Conservation (phyloP, 2,797 vertebrate species). For the Coregonus ussuriensis region DNA sequence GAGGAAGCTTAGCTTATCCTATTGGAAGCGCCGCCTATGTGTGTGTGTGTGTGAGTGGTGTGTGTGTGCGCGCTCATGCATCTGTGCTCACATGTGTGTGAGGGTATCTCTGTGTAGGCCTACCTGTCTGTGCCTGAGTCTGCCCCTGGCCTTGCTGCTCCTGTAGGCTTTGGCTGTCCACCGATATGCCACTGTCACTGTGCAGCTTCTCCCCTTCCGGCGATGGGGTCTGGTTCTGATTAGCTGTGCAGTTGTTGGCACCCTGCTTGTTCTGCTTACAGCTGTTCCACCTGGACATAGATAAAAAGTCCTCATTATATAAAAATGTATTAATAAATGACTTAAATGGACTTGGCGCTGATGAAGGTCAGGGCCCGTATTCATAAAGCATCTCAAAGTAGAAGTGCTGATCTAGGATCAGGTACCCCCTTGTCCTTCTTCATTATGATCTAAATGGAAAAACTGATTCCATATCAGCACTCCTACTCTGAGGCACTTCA, state of each 20-base stretch:
- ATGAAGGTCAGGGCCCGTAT: neutral
- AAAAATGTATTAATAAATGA: neutral
- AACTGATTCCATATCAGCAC: neutral
- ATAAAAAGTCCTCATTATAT: neutral
- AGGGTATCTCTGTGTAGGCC: constrained; percentile 26
- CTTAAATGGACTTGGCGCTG: neutral
- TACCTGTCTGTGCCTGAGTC: constrained; percentile 78
- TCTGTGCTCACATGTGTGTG: constrained; percentile 14
- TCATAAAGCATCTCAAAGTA: neutral
- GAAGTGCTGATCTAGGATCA: too few species aligned
- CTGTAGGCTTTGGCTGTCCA: constrained; percentile 93
- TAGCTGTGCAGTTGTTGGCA: constrained; percentile 85
- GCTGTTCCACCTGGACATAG: constrained; percentile 88
- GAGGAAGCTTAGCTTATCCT: too few species aligned
- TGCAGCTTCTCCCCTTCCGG: constrained; percentile 96
- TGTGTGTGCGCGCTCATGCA: constrained; percentile 3
- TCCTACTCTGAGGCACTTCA: neutral
- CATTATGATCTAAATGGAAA: too few species aligned
- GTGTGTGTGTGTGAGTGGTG: neutral
- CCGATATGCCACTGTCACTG: constrained; percentile 97
- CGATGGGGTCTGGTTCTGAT: constrained; percentile 88
- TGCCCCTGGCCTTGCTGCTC: constrained; percentile 84
- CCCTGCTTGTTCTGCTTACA: constrained; percentile 97
- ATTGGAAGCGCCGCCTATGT: neutral
- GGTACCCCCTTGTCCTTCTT: too few species aligned